Evolutionary conservation across 23 tunicate species (phyloP), one percentile per base, ranked within the genome.

Genomic region (Botrylloides violaceus): DNA sequence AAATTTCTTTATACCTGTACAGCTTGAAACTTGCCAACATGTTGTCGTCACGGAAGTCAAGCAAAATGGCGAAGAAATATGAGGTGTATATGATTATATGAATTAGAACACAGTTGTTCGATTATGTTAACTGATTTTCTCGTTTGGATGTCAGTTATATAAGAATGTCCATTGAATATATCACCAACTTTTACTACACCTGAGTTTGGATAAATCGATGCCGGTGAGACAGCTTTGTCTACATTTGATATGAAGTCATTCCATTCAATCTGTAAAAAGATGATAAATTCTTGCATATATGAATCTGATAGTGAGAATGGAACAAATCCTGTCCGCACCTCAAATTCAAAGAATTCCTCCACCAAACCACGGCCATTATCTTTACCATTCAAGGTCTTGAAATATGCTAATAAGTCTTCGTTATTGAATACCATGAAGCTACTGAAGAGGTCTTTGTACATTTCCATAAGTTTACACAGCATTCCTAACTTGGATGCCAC

Each of bases 1-100:
- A 18, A 65, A 31, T 9, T 24, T 12, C 58, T 25, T 20, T 65
- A 1, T 32, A 19, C 23, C 58, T 68, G 58, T 35, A 23, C 12
- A 24, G 25, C 59, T 61, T 87, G 76, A 33, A 87, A 66, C 47
- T 71, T 77, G 26, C 32, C 32, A 25, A 76, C 82, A 36, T 87
- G 95, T 36, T 81, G 84, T 61, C 95, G 95, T 87, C 95, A 87
- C 26, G 95, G 95, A 2, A 87, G 86, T 87, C 95, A 87, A 49
- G 95, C 95, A 56, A 87, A 80, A 55, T 87, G 95, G 7, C 95
- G 57, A 31, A 87, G 36, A 37, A 87, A 50, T 32, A 87, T 71
- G 19, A 87, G 71, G 2, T 63, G 57, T 66, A 84, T 72, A 48
- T 76, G 73, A 31, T 22, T 15, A n/a, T 64, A 25, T 19, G 27